Conservation (phyloP, 1,140 invertebrate genomes). For the Callitettix versicolor region DNA sequence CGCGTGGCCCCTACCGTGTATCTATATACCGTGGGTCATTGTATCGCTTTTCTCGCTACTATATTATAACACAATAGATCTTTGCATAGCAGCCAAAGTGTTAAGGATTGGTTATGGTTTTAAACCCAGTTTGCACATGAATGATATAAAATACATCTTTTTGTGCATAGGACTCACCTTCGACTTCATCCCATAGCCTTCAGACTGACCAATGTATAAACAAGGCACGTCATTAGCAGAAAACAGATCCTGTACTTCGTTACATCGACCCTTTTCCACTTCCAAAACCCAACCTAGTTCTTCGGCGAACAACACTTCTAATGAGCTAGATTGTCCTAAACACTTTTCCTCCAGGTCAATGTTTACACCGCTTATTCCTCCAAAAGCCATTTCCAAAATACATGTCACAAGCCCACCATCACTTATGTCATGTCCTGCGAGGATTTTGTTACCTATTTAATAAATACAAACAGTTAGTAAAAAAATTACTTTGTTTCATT, state of each 20-base stretch:
- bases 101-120: too few species aligned
- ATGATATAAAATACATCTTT: too few species aligned
- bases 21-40: too few species aligned
- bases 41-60: too few species aligned
- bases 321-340: conserved; percentile 26
- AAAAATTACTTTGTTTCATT: neutral
- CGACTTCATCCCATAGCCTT: conserved; percentile 53
- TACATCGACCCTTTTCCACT: conserved; percentile 44
- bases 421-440: conserved; percentile 92
- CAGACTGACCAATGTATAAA: conserved; percentile 57
- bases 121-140: too few species aligned
- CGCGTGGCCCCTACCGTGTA: too few species aligned
- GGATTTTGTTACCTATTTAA: conserved; percentile 51
- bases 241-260: conserved; percentile 50
- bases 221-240: conserved; percentile 48
- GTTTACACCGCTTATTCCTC: conserved; percentile 69
- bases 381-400: conserved; percentile 91
- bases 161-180: too few species aligned
- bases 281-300: conserved; percentile 90
- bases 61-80: too few species aligned
- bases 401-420: conserved; percentile 89
- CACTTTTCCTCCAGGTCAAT: conserved; percentile 50
- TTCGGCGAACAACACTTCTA: conserved; percentile 76
- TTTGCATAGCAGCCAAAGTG: too few species aligned
- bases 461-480: conserved; percentile 8